A percentile compares a stretch with the other conserved stretches of the same genome.
phyloP scores from a whole-genome alignment of 1,140 invertebrate species.

The Sminthurinus signatus region DNA sequence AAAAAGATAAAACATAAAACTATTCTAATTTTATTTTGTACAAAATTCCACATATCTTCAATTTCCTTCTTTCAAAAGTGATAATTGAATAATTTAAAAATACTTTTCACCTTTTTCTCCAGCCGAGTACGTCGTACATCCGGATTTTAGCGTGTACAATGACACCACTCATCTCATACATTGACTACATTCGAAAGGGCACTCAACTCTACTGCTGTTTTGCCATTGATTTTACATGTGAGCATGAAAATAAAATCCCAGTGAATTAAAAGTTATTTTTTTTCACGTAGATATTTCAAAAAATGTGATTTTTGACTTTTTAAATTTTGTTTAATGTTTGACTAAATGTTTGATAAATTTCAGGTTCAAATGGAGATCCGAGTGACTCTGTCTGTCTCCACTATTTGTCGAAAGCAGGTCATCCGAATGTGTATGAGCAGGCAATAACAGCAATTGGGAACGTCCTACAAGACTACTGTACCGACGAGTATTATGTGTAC shows the following conservation, averaged over 20 bases:
- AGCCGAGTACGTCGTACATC: background rate
- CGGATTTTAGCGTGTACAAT: background rate
- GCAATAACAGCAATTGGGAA: constrained; percentile 54
- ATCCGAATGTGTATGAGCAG: constrained; percentile 51
- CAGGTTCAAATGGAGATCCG: constrained; percentile 55
- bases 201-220: constrained; percentile 50
- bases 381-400: constrained; percentile 51
- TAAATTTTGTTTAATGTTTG: too few relatives aligned
- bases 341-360: constrained; percentile 11
- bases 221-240: constrained; percentile 61
- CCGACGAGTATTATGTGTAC: background rate
- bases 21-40: too few relatives aligned
- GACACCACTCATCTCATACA: constrained; percentile 48
- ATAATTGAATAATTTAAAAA: too few relatives aligned
- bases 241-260: too few relatives aligned
- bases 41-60: too few relatives aligned
- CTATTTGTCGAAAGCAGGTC: constrained; percentile 43
- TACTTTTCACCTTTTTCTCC: too few relatives aligned
- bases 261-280: too few relatives aligned
- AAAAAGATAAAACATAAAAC: too few relatives aligned
- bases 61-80: too few relatives aligned
- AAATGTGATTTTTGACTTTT: too few relatives aligned
- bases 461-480: constrained; percentile 49
- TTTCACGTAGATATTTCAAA: too few relatives aligned
- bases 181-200: constrained; percentile 57